Conservation (phyloP, 2,797 vertebrate species). For the Sus cebifrons region DNA sequence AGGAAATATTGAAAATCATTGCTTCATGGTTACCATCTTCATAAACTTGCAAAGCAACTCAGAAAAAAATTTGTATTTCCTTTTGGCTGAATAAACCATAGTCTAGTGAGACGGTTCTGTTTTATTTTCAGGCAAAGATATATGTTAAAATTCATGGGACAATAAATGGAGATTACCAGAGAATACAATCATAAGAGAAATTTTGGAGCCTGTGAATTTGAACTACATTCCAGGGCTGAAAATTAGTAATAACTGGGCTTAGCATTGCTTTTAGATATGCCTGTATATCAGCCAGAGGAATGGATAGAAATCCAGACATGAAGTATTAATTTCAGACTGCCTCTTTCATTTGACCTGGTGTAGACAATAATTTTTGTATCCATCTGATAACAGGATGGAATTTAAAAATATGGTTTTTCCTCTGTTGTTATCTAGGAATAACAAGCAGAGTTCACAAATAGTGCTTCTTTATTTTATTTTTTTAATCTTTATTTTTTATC, state of each 20-base stretch:
- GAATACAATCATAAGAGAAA: slow-evolving; percentile 18
- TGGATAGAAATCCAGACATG: neutral
- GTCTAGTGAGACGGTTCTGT: slow-evolving; percentile 59
- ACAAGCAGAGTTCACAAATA: neutral
- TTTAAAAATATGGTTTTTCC: neutral
- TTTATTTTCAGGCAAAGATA: neutral
- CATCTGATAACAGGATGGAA: neutral
- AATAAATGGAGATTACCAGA: slow-evolving; percentile 2
- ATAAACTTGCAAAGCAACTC: slow-evolving; percentile 14
- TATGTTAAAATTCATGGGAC: slow-evolving; percentile 58
- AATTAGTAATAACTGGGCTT: slow-evolving; percentile 63
- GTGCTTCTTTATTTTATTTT: no score
- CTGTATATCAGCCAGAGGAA: neutral
- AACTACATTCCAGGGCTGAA: slow-evolving; percentile 42
- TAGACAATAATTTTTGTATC: neutral
- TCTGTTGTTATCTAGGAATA: neutral
- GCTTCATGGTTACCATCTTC: slow-evolving; percentile 64
- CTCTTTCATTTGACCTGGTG: neutral
- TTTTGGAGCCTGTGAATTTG: slow-evolving; percentile 35
- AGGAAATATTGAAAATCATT: slow-evolving; percentile 53
- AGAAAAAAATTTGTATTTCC: neutral
- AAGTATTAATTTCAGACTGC: slow-evolving; percentile 60
- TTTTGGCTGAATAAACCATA: slow-evolving; percentile 67
- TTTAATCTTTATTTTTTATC: no score
- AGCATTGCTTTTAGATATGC: neutral